These are phyloP conservation scores for Tigriopus japonicus DNA, from an alignment of 1,140 invertebrate species.

Conservation along the genomic window DNA sequence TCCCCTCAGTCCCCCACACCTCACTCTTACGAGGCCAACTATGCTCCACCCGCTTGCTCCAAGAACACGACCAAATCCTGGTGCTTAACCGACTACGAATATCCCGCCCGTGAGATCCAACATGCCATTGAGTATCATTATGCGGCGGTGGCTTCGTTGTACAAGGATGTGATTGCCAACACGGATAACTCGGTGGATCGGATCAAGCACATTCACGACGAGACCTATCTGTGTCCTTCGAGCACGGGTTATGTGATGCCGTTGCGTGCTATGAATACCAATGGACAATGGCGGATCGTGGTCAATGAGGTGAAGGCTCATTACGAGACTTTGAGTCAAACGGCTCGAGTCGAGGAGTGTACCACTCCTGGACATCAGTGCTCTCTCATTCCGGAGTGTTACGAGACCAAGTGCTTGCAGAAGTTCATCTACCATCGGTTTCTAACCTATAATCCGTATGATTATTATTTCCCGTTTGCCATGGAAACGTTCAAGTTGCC, in stretches of 20 bases:
- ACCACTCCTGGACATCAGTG: conserved; percentile 17
- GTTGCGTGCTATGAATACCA: conserved; percentile 18
- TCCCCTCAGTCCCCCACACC: neutral
- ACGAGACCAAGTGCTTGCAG: conserved; percentile 21
- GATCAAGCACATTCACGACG: conserved; percentile 17
- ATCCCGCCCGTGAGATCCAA: conserved; percentile 19
- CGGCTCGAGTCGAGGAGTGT: conserved; percentile 21
- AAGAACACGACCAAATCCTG: conserved; percentile 20
- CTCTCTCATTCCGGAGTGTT: conserved; percentile 20
- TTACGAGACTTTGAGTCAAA: conserved; percentile 21
- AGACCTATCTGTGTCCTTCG: conserved; percentile 18
- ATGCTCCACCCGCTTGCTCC: conserved; percentile 17
- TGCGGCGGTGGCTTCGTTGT: conserved; percentile 17
- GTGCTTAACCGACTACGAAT: conserved; percentile 21
- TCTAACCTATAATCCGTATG: conserved; percentile 20
- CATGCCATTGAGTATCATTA: conserved; percentile 19
- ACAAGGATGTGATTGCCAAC: conserved; percentile 19
- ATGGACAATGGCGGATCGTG: conserved; percentile 20
- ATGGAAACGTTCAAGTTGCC: conserved; percentile 21
- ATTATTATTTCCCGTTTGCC: conserved; percentile 21
- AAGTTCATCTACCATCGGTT: conserved; percentile 22
- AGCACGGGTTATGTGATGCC: conserved; percentile 18
- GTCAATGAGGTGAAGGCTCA: conserved; percentile 21
- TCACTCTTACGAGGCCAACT: neutral
- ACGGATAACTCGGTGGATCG: conserved; percentile 18